Evolutionary conservation across 2,888 invertebrate genomes (phyloP).

Genomic region (Abrostola tripartita): DNA sequence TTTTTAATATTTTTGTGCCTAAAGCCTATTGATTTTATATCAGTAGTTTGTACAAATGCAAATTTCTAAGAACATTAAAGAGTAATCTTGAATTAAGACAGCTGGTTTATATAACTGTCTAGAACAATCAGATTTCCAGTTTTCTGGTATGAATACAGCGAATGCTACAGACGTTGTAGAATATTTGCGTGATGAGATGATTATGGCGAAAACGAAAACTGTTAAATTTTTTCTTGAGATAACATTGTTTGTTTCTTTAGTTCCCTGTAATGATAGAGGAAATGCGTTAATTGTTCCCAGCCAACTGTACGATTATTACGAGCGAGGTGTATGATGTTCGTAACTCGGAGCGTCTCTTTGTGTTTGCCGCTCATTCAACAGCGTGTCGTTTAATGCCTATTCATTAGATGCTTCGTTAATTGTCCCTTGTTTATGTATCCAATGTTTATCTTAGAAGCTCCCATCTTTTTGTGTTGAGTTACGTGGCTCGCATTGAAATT

Average conservation of each 20-base stretch:
- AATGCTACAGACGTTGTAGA: background rate
- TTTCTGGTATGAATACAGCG: background rate
- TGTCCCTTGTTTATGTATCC: constrained; percentile 58
- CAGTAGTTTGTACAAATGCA: too few relatives aligned
- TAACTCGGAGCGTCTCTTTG: constrained; percentile 67
- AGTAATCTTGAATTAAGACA: too few relatives aligned
- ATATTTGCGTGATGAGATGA: background rate
- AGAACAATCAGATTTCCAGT: background rate
- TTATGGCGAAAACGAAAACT: constrained; percentile 14
- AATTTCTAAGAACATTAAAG: too few relatives aligned
- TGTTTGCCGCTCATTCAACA: constrained; percentile 75
- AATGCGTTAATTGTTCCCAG: constrained; percentile 74
- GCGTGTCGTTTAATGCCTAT: constrained; percentile 68
- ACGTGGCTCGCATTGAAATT: constrained; percentile 47
- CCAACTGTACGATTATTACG: constrained; percentile 70
- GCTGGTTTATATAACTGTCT: background rate
- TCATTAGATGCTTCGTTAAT: constrained; percentile 69
- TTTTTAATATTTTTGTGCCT: too few relatives aligned
- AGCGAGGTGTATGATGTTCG: constrained; percentile 68
- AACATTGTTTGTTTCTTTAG: constrained; percentile 47
- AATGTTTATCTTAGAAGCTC: constrained; percentile 51
- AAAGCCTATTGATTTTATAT: too few relatives aligned
- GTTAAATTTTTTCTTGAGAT: constrained; percentile 29
- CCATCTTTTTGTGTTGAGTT: constrained; percentile 49
- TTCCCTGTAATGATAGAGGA: constrained; percentile 61